These are phyloP conservation scores for Apostichopus californicus DNA, from an alignment of 35 echinoderm and acorn worm species.

Conservation along the genomic window DNA sequence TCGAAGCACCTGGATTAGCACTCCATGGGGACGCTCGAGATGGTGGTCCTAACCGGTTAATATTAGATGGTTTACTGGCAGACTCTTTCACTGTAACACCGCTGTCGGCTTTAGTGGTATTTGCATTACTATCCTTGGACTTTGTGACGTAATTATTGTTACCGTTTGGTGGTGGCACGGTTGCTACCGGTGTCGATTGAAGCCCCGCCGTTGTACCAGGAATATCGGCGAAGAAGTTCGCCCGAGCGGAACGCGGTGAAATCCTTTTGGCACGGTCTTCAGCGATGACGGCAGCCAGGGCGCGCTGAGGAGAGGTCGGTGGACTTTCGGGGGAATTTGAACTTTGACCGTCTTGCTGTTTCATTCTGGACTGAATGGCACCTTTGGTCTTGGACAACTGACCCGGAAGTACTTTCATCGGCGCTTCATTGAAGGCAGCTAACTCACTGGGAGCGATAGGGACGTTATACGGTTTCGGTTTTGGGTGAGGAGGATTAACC, in stretches of 20 bases:
- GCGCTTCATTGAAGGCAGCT: slow-evolving; percentile 58
- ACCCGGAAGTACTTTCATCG: slow-evolving; percentile 75
- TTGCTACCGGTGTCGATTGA: background rate
- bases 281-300: slow-evolving; percentile 47
- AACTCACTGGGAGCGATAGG: slow-evolving; percentile 69
- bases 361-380: slow-evolving; percentile 60
- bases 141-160: slow-evolving; percentile 51
- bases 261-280: slow-evolving; percentile 46
- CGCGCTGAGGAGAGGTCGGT: slow-evolving; percentile 21
- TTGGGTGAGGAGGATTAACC: slow-evolving; percentile 14
- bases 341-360: slow-evolving; percentile 7
- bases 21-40: slow-evolving; percentile 66
- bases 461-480: slow-evolving; percentile 67
- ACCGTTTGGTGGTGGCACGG: slow-evolving; percentile 9
- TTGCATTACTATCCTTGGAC: slow-evolving; percentile 43
- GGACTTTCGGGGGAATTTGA: slow-evolving; percentile 45
- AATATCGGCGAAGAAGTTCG: slow-evolving; percentile 80
- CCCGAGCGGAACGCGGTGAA: slow-evolving; percentile 77
- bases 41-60: slow-evolving; percentile 55
- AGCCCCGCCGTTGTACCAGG: slow-evolving; percentile 15
- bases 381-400: slow-evolving; percentile 81
- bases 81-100: slow-evolving; percentile 32
- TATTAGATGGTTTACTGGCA: background rate
- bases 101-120: slow-evolving; percentile 31
- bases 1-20: slow-evolving; percentile 50